A percentile compares a stretch with the other conserved stretches of the same genome.
Conservation (phyloP, 2,888 invertebrate genomes). For the Trypoxylon attenuatum region DNA sequence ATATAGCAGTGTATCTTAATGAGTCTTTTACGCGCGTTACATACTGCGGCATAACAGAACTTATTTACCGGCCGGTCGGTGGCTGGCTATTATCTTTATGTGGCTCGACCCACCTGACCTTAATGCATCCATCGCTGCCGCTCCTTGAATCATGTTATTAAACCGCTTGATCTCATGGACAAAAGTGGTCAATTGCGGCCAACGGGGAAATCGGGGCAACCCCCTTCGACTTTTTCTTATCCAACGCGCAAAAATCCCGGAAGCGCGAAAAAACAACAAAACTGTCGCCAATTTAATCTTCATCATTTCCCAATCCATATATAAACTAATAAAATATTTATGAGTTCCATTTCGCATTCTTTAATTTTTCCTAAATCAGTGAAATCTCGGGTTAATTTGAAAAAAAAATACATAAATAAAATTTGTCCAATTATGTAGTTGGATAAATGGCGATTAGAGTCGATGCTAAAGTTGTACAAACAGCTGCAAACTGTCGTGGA, state of each 20-base stretch:
- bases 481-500: no score
- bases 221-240: constrained; percentile 7
- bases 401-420: no score
- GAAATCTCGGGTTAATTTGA: no score
- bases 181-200: constrained; percentile 37
- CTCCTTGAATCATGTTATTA: constrained; percentile 53
- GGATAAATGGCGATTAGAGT: no score
- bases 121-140: constrained; percentile 50
- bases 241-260: background rate
- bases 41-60: constrained; percentile 35
- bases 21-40: constrained; percentile 42
- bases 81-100: constrained; percentile 64
- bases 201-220: constrained; percentile 35
- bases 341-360: no score
- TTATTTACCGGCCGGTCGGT: constrained; percentile 47
- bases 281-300: background rate
- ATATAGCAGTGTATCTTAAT: constrained; percentile 12
- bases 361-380: no score
- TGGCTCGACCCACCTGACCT: constrained; percentile 56
- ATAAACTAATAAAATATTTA: no score
- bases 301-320: no score
- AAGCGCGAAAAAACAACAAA: constrained; percentile 20
- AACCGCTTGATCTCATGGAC: constrained; percentile 50
- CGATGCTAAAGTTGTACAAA: no score
- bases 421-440: no score